phyloP scores from a whole-genome alignment of 2,113 vertebrate genomes.

The Trinectes maculatus region DNA sequence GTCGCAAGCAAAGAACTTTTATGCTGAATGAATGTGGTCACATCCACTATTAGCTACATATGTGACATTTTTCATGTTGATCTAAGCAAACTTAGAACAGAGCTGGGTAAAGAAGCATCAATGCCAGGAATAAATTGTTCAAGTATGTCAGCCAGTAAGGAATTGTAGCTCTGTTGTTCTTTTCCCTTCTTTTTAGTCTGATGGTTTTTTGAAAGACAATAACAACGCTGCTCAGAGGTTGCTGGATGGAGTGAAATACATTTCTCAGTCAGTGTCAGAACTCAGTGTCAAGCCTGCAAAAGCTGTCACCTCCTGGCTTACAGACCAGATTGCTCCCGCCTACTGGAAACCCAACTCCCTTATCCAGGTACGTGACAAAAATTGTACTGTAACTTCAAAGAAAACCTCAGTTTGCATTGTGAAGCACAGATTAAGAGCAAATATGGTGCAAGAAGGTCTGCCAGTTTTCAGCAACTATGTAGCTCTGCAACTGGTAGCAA shows the following conservation, averaged over 20 bases:
- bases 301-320: slow-evolving; percentile 96
- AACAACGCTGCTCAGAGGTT: slow-evolving; percentile 97
- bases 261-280: slow-evolving; percentile 97
- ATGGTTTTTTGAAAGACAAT: slow-evolving; percentile 97
- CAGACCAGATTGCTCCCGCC: slow-evolving; percentile 97
- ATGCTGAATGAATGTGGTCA: not conserved
- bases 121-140: not conserved
- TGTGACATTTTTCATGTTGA: not conserved
- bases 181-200: slow-evolving; percentile 80
- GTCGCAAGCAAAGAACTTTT: slow-evolving; percentile 31
- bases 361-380: slow-evolving; percentile 84
- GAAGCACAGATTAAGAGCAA: too few species aligned
- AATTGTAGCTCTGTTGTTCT: not conserved
- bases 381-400: not conserved
- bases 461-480: too few species aligned
- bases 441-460: not conserved
- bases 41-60: not conserved
- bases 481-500: too few species aligned
- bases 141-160: not conserved
- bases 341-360: slow-evolving; percentile 99
- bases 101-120: not conserved
- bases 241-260: slow-evolving; percentile 96
- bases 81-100: not conserved
- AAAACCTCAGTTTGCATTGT: not conserved
- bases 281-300: slow-evolving; percentile 97